A percentile compares a stretch with the other conserved stretches of the same genome.
Conservation (phyloP, 2,797 vertebrate genomes). For the Leptatherina wallacei region DNA sequence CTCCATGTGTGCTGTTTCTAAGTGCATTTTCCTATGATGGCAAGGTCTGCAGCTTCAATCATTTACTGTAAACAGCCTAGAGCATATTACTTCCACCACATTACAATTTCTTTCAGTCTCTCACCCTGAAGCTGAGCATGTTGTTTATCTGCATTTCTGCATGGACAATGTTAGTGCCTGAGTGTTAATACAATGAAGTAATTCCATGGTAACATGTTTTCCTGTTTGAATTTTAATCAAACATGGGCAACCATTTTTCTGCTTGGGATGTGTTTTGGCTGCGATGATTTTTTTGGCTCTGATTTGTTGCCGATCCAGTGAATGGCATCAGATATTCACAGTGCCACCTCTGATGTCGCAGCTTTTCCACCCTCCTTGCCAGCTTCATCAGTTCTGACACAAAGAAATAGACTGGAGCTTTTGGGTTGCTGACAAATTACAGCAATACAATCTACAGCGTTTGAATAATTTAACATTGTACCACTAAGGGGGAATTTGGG, state of each 20-base stretch:
- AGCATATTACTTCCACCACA: slow-evolving; percentile 45
- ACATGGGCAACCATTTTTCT: slow-evolving; percentile 48
- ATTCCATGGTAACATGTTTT: slow-evolving; percentile 61
- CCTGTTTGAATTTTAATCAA: slow-evolving; percentile 72
- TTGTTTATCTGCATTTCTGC: slow-evolving; percentile 43
- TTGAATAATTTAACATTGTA: slow-evolving; percentile 71
- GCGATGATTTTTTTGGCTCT: slow-evolving; percentile 59
- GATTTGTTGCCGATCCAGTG: slow-evolving; percentile 62
- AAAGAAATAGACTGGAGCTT: slow-evolving; percentile 76
- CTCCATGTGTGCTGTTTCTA: background rate
- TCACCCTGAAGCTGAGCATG: slow-evolving; percentile 25
- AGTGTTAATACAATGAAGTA: slow-evolving; percentile 51
- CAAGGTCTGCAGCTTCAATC: slow-evolving; percentile 42
- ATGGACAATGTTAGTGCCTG: slow-evolving; percentile 36
- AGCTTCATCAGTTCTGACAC: slow-evolving; percentile 77
- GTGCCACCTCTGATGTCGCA: slow-evolving; percentile 65
- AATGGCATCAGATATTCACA: slow-evolving; percentile 73
- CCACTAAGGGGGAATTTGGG: slow-evolving; percentile 32
- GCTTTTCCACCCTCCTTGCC: slow-evolving; percentile 64
- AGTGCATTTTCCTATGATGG: slow-evolving; percentile 26
- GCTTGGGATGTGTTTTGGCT: slow-evolving; percentile 60
- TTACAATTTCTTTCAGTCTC: slow-evolving; percentile 40
- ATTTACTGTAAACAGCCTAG: slow-evolving; percentile 57
- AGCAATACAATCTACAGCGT: slow-evolving; percentile 62
- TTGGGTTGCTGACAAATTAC: slow-evolving; percentile 79